Base-by-base conservation (phyloP, 2,113 vertebrate genomes). In the Dolichallabes microphthalmus region DNA sequence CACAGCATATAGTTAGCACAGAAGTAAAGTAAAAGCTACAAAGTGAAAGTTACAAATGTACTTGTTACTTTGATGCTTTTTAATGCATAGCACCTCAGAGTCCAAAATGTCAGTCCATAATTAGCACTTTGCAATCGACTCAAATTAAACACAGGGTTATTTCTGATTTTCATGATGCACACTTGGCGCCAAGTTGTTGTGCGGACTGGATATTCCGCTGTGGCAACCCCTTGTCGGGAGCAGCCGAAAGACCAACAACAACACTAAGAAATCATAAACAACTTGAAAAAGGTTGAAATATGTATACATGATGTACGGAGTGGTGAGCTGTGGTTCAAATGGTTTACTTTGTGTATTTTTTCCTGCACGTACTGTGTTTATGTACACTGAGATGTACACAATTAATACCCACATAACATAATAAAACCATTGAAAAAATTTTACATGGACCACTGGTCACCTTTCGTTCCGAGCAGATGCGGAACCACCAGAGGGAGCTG, bases 401-500 rank as follows among this genome's bases (percentile, higher is more conserved):
- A 7, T 4, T 19, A n/a, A 27, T 2, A 52, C 45, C 14, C 0
- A 1, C 2, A 75, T 53, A 52, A 14, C 17, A 14, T 32, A 3
- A n/a, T 32, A 76, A 76, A 76, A 74, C 11, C 35, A 45, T 45
- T 15, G 11, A 7, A 17, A 2, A 68, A 32, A 17, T 7, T 0
- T 3, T 19, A 35, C 15, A 4, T 12, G 39, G 45, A 50, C 71
- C 73, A 76, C 74, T 77, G 50, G n/a, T 17, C 17, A 32, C n/a
- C 12, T 57, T 32, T 58, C n/a, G 12, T 52, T 2, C 12, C 6
- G 71, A 14, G 53, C 19, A 9, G 17, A 11, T 10, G 6, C 17
- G 2, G 75, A 58, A 55, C 74, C 75, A 78, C 75, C 75, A 78
- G 75, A 58, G 75, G 75, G 75, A 35, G 75, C 75, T 78, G 53